Evolutionary conservation across 2,797 vertebrate genomes (phyloP), one percentile per base, ranked within the genome.

Genomic region (Amblyraja radiata): DNA sequence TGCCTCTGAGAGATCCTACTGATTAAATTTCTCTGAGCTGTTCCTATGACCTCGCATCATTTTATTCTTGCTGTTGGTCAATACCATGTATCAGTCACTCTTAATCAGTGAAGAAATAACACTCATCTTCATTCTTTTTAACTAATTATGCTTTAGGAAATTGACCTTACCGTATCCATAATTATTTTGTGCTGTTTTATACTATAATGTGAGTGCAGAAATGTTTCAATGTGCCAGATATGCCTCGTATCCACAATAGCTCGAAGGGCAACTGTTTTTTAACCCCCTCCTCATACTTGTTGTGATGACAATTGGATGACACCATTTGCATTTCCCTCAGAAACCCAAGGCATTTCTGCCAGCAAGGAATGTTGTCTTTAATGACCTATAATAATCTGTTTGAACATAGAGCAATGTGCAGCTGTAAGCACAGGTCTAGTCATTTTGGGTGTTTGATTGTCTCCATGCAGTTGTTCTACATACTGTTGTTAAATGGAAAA

Each of bases 21-120:
- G 73, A 14, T 25, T 25, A 36, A 13, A 92, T n/a, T 71, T 76
- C 90, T 76, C 39, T 13, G 46, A n/a, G 61, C 3, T 46, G 21
- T 36, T n/a, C 14, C 25, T n/a, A 54, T 6, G 39, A 74, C 39
- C 25, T 92, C 14, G 11, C 90, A 73, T 74, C 68, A 54, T 91
- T 91, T 76, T n/a, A 92, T 76, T 76, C 74, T 76, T 92, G 90
- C 65, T 92, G 16, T 92, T 91, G 25, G 90, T 73, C 90, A 91
- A 28, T 21, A 73, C 65, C 8, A 8, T 36, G 86, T 2, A 74
- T 74, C 36, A 71, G 36, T 91, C 90, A 74, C 11, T 65, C 25
- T 73, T 28, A 71, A n/a, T 71, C 36, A 25, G 68, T 46, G 36
- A 91, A 91, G 63, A 54, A 13, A 74, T 46, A 92, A 54, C 23